Conservation (phyloP, 2,797 vertebrate genomes). For the Tympanoctomys barrerae region DNA sequence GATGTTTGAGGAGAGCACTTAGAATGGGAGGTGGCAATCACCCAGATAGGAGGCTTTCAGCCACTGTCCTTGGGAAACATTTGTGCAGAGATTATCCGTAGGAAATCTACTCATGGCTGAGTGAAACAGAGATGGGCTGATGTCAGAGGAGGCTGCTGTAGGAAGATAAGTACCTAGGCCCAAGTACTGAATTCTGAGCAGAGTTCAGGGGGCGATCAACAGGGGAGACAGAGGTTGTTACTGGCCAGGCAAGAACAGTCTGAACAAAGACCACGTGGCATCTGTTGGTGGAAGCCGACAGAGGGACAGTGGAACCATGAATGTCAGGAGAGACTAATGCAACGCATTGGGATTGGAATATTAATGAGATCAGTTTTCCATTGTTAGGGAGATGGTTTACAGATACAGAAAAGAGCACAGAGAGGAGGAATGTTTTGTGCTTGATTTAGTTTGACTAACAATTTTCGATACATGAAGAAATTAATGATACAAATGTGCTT, state of each 20-base stretch:
- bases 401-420: neutral
- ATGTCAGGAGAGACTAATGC: neutral
- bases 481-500: neutral
- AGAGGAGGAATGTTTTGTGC: neutral
- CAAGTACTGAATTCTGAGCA: neutral
- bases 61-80: neutral
- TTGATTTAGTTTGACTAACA: neutral
- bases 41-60: rapidly evolving
- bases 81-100: rapidly evolving
- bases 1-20: neutral
- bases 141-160: neutral
- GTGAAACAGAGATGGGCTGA: neutral
- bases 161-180: no score
- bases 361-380: neutral
- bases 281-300: rapidly evolving
- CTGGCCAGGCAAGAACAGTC: neutral
- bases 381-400: neutral
- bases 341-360: neutral
- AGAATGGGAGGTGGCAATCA: no score
- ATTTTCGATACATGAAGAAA: neutral
- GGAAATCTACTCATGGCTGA: neutral
- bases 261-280: neutral
- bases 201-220: rapidly evolving
- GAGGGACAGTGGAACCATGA: no score
- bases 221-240: no score